Conservation (phyloP, 2,888 invertebrate genomes). For the Linnaemya tessellans region DNA sequence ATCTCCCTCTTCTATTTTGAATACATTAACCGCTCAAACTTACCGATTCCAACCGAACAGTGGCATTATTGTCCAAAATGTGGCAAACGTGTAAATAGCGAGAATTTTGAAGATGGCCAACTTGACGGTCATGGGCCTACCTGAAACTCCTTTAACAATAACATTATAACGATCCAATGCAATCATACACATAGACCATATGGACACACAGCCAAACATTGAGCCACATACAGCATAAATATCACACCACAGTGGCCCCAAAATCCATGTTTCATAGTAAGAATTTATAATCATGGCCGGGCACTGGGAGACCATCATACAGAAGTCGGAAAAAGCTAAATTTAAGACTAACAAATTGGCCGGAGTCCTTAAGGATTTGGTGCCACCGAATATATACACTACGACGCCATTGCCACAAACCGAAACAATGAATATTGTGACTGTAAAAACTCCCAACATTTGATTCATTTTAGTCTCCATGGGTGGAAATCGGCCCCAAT, state of each 20-base stretch:
- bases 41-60: constrained; percentile 85
- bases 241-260: constrained; percentile 85
- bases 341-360: constrained; percentile 87
- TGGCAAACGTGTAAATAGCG: constrained; percentile 84
- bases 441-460: constrained; percentile 85
- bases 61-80: constrained; percentile 85
- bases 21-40: not conserved
- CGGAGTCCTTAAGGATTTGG: constrained; percentile 85
- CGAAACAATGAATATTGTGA: constrained; percentile 85
- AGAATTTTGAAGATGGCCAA: constrained; percentile 84
- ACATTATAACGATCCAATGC: constrained; percentile 95
- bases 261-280: constrained; percentile 86
- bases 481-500: constrained; percentile 85
- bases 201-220: constrained; percentile 93
- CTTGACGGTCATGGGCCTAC: constrained; percentile 84
- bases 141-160: constrained; percentile 90
- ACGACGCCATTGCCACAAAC: constrained; percentile 80
- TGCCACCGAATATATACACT: constrained; percentile 87
- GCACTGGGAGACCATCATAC: constrained; percentile 85
- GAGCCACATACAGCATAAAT: constrained; percentile 86
- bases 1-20: not conserved
- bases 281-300: constrained; percentile 86
- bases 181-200: constrained; percentile 96
- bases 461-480: constrained; percentile 85
- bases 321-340: constrained; percentile 86